Conservation (phyloP, 2,888 invertebrate genomes). For the Cataglyphis rosenhaueri region DNA sequence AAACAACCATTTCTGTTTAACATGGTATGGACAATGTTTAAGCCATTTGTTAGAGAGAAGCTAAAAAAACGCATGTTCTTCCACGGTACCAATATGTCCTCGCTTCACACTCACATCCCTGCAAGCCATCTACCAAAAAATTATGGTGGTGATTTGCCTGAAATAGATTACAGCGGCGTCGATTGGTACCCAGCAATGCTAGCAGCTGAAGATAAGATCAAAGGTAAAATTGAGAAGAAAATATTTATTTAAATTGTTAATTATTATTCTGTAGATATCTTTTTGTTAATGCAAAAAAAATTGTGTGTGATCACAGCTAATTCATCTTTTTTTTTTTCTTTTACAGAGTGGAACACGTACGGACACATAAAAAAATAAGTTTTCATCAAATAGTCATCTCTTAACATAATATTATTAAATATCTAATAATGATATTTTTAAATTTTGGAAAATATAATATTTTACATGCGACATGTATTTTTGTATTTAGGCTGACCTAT, state of each 20-base stretch:
- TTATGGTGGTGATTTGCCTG: constrained; percentile 91
- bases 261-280: background rate
- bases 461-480: background rate
- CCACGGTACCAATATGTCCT: constrained; percentile 93
- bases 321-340: constrained; percentile 1
- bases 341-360: constrained; percentile 89
- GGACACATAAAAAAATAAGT: constrained; percentile 87
- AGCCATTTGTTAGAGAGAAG: constrained; percentile 93
- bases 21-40: constrained; percentile 94
- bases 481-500: background rate
- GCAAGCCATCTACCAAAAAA: constrained; percentile 90
- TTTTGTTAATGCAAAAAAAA: background rate
- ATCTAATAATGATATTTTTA: background rate
- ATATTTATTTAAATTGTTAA: background rate
- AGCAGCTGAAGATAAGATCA: constrained; percentile 88
- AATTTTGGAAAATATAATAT: background rate
- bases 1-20: constrained; percentile 94
- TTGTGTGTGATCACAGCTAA: background rate
- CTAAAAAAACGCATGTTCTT: constrained; percentile 92
- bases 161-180: constrained; percentile 91
- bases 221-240: constrained; percentile 78
- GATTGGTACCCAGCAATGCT: constrained; percentile 92
- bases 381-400: background rate
- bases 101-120: constrained; percentile 90
- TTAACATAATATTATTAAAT: background rate